Percentiles rank a stretch among this genome's conserved stretches.
Evolutionary conservation across 1,140 invertebrate genomes (phyloP).

Genomic region (Megathymus violae): DNA sequence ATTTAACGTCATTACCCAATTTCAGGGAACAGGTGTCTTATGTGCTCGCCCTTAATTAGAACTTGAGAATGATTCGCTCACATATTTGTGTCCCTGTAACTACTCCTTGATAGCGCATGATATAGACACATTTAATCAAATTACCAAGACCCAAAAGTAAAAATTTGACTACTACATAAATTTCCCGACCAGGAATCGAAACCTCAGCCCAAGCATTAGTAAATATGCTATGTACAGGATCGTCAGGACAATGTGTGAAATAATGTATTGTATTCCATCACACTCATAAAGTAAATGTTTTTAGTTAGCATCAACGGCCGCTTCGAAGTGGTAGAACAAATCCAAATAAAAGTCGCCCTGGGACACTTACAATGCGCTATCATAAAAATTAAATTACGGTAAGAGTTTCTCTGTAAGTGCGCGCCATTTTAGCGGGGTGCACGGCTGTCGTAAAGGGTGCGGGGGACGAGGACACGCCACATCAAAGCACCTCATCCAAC

Average conservation of each 20-base stretch:
- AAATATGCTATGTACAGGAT: too few species aligned
- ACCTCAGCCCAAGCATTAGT: too few species aligned
- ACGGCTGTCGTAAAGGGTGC: constrained; percentile 42
- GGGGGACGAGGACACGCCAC: constrained; percentile 57
- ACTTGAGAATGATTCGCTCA: too few species aligned
- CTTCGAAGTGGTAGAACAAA: constrained; percentile 57
- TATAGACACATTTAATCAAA: too few species aligned
- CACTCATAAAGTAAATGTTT: constrained; percentile 26
- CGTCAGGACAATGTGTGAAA: neutral
- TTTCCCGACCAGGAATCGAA: too few species aligned
- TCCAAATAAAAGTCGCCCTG: constrained; percentile 69
- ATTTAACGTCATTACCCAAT: neutral
- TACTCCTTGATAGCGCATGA: too few species aligned
- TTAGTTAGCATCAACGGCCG: constrained; percentile 39
- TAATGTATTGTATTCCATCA: neutral
- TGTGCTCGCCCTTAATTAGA: too few species aligned
- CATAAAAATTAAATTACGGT: constrained; percentile 83
- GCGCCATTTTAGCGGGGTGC: constrained; percentile 67
- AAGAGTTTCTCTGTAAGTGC: constrained; percentile 78
- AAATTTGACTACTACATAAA: too few species aligned
- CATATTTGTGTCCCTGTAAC: too few species aligned
- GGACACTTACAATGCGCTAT: constrained; percentile 80
- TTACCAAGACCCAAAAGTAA: too few species aligned
- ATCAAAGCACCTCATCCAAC: constrained; percentile 72
- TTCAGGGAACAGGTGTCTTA: too few species aligned